Evolutionary conservation across 2,888 invertebrate species (phyloP), one percentile per base, ranked within the genome.

Genomic region (Erpobdella octoculata): DNA sequence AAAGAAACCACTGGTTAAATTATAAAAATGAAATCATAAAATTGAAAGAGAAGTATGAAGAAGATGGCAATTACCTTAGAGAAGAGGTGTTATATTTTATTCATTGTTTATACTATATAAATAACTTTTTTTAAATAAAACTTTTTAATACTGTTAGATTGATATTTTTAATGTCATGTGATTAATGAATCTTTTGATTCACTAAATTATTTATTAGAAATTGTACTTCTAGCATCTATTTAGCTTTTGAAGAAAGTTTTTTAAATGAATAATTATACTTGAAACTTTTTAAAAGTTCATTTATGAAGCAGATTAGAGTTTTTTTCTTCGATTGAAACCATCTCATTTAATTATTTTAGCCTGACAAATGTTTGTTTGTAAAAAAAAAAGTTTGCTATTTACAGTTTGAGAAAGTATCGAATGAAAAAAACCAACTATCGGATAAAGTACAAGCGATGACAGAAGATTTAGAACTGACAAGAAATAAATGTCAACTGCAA

Each of bases 401-500:
- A 62, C 35, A 62, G 62, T 18, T 28, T 21, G 35, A 62, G 5
- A 31, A 62, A 12, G 62, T 21, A 8, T 31, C 35, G 15, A 18
- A 62, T n/a, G 62, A 62, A 62, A 62, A 35, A 62, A 41, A n/a
- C 28, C 25, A 53, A 18, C 9, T 48, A 21, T 35, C 53, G 4
- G 33, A 33, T 33, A 46, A 48, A 46, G 28, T 48, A n/a, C 53
- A 41, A 31, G n/a, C 53, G 8, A 28, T 38, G 21, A 31, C 46
- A 46, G 18, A 48, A 15, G 48, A 68, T 31, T 28, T 68, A 31
- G 33, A n/a, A 41, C 5, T 31, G 31, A 33, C 31, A 31, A 31
- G 35, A 62, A 62, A 31, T 28, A 62, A 62, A 18, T 62, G 62
- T 2, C 31, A 62, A 21, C 25, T 68, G 6, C 69, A 68, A 21